Evolutionary conservation across 1,140 invertebrate genomes (phyloP).

Genomic region (Hesperophylax magnus): DNA sequence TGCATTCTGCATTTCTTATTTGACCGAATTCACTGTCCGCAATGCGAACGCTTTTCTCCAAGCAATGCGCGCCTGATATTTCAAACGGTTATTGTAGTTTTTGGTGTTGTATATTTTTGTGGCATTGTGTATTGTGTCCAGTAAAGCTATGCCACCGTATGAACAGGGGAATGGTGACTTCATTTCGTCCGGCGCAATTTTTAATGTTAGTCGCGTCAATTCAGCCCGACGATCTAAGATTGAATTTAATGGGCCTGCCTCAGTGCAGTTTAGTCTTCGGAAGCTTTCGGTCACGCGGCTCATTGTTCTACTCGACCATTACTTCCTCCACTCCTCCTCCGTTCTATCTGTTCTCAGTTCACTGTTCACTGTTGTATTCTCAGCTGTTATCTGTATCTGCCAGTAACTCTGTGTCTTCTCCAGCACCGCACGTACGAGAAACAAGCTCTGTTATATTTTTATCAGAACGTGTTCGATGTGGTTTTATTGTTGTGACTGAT

Average conservation of each 20-base stretch:
- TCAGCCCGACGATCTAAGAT: not conserved
- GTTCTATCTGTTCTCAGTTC: not conserved
- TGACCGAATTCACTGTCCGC: too few species aligned
- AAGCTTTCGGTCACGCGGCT: constrained; percentile 18
- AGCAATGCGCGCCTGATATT: too few species aligned
- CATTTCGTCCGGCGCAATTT: constrained; percentile 1
- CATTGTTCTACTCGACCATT: not conserved
- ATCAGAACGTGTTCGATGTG: not conserved
- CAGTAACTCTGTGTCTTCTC: too few species aligned
- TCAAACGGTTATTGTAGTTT: too few species aligned
- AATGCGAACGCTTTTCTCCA: too few species aligned
- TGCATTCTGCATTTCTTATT: too few species aligned
- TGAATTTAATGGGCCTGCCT: not conserved
- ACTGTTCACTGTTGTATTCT: not conserved
- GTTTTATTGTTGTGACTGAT: not conserved
- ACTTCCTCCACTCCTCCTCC: not conserved
- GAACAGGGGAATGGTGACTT: not conserved
- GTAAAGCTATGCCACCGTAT: not conserved
- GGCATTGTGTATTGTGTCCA: not conserved
- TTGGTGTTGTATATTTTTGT: too few species aligned
- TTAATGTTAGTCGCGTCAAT: not conserved
- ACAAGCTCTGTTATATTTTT: not conserved
- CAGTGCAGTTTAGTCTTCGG: constrained; percentile 5
- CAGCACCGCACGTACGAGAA: not conserved
- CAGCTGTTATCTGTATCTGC: not conserved